These are phyloP conservation scores for Chrysotoxum bicinctum DNA, from an alignment of 2,888 invertebrate species.

Conservation along the genomic window DNA sequence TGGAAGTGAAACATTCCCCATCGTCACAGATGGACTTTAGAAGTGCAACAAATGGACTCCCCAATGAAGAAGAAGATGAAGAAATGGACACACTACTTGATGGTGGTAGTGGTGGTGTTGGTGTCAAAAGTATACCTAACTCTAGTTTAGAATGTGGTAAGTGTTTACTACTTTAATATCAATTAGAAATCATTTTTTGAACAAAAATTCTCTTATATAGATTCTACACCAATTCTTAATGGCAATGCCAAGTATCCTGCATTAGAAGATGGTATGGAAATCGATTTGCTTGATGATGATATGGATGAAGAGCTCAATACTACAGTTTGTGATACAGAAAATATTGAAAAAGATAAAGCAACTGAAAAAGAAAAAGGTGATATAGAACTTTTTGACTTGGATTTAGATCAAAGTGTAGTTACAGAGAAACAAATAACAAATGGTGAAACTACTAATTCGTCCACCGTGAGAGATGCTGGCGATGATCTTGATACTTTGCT, in stretches of 20 bases:
- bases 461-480: conserved; percentile 73
- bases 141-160: conserved; percentile 42
- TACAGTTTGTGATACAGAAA: background rate
- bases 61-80: conserved; percentile 40
- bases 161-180: background rate
- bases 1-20: conserved; percentile 69
- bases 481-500: conserved; percentile 76
- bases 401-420: conserved; percentile 11
- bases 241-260: conserved; percentile 28
- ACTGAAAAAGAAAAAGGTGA: background rate
- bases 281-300: conserved; percentile 29
- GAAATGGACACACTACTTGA: conserved; percentile 47
- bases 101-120: background rate
- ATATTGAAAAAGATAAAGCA: conserved; percentile 14
- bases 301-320: conserved; percentile 1
- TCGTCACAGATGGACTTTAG: conserved; percentile 57
- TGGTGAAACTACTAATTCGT: conserved; percentile 26
- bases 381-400: conserved; percentile 23
- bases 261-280: conserved; percentile 37
- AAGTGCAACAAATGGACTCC: conserved; percentile 35
- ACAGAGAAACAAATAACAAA: conserved; percentile 3
- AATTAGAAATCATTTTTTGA: background rate
- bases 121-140: conserved; percentile 22
- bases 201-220: background rate
- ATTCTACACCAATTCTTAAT: conserved; percentile 26